phyloP scores from a whole-genome alignment of 2,888 invertebrate species.

The Alsophila aescularia region DNA sequence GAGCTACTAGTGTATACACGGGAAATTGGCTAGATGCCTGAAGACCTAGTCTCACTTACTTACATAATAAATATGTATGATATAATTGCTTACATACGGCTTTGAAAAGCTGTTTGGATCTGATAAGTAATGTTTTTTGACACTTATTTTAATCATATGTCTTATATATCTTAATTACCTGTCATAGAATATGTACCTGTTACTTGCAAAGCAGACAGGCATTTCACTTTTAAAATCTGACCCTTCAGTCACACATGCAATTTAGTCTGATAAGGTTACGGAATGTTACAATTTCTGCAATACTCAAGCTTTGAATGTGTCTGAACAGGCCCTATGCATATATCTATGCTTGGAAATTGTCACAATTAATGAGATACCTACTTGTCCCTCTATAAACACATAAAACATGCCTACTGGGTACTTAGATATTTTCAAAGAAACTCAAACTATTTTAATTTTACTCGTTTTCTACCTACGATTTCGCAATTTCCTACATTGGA shows the following conservation, averaged over 20 bases:
- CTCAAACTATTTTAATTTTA: too few species aligned
- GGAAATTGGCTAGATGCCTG: too few species aligned
- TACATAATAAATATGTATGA: too few species aligned
- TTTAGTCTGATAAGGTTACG: neutral
- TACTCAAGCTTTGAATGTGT: neutral
- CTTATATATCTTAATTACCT: neutral
- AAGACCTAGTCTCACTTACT: too few species aligned
- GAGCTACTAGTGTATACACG: too few species aligned
- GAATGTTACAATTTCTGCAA: slow-evolving; percentile 6
- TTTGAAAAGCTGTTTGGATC: neutral
- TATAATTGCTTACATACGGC: too few species aligned
- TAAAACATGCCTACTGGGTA: too few species aligned
- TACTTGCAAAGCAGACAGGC: neutral
- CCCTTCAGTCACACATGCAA: neutral
- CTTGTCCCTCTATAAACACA: too few species aligned
- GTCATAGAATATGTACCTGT: neutral
- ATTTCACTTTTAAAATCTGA: slow-evolving; percentile 3
- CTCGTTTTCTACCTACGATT: too few species aligned
- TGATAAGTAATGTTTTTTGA: neutral
- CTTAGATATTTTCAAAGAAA: too few species aligned
- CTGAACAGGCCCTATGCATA: neutral
- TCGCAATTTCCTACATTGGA: too few species aligned
- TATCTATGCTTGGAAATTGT: neutral
- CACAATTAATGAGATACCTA: neutral
- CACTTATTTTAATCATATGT: too few species aligned